A percentile compares a stretch with the other conserved stretches of the same genome.
phyloP scores from a whole-genome alignment of 2,797 vertebrate genomes.

The Pangasius sanitwongsei region DNA sequence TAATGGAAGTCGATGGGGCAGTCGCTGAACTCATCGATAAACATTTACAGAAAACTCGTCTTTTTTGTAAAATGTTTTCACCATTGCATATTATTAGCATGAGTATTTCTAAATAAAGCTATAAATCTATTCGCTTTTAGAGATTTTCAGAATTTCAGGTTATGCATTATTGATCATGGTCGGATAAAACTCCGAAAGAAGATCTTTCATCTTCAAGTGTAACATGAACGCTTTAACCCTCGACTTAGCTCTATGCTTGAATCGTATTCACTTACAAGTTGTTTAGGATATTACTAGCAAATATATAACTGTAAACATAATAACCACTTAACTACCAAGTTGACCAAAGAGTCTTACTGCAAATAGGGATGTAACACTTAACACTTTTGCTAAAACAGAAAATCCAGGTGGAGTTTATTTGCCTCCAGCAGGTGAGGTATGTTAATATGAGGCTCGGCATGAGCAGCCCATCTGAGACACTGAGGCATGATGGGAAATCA shows the following conservation, averaged over 20 bases:
- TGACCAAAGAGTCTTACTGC: not conserved
- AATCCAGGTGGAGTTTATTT: not conserved
- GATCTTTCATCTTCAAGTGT: not conserved
- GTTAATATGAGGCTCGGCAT: not conserved
- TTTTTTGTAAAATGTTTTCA: not conserved
- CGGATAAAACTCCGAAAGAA: not conserved
- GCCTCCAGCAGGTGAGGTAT: not conserved
- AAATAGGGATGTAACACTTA: not conserved
- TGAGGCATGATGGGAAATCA: conserved; percentile 42
- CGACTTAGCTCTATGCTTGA: no score
- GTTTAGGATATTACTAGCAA: not conserved
- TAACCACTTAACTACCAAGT: not conserved
- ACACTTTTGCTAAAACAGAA: not conserved
- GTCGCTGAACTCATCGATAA: not conserved
- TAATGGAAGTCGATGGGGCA: not conserved
- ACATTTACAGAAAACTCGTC: not conserved
- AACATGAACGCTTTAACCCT: not conserved
- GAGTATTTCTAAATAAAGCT: not conserved
- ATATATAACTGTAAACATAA: not conserved
- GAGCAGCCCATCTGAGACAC: conserved; percentile 23
- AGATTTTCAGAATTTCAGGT: not conserved
- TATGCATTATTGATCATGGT: not conserved
- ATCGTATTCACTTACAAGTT: not conserved
- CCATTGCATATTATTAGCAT: not conserved
- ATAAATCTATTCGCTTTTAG: not conserved